Evolutionary conservation across 2,888 invertebrate genomes (phyloP).

Genomic region (Drosophila barbarae): DNA sequence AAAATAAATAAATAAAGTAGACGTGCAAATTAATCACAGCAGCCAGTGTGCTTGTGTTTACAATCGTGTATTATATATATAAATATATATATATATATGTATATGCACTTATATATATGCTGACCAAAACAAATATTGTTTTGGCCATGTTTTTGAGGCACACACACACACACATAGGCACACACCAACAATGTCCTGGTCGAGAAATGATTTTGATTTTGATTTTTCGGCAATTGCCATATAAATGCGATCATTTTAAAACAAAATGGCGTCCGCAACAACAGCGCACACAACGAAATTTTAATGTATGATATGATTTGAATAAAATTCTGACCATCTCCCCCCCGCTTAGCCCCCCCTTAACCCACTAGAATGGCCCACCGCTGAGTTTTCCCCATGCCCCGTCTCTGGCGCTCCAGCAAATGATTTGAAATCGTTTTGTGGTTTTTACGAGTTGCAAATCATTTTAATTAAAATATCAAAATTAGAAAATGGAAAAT

Average conservation of each 20-base stretch:
- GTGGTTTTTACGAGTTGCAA: conserved; percentile 76
- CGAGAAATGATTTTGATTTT: conserved; percentile 64
- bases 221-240: conserved; percentile 60
- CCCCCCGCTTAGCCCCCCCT: conserved; percentile 8
- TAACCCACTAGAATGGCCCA: not conserved
- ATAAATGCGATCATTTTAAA: conserved; percentile 70
- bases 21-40: not conserved
- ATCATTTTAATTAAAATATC: conserved; percentile 78
- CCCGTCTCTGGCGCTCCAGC: not conserved
- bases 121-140: conserved; percentile 62
- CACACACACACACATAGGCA: conserved; percentile 13
- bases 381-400: not conserved
- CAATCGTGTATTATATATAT: conserved; percentile 18
- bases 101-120: conserved; percentile 19
- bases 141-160: conserved; percentile 66
- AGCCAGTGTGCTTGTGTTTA: conserved; percentile 19
- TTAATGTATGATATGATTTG: conserved; percentile 64
- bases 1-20: not conserved
- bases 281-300: conserved; percentile 25
- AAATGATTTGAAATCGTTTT: conserved; percentile 75
- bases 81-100: conserved; percentile 2
- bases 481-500: conserved; percentile 75
- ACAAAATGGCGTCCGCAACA: conserved; percentile 50
- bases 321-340: conserved; percentile 53
- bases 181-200: conserved; percentile 36